Conservation (phyloP, 2,888 invertebrate species). For the Sylvicola cinctus region DNA sequence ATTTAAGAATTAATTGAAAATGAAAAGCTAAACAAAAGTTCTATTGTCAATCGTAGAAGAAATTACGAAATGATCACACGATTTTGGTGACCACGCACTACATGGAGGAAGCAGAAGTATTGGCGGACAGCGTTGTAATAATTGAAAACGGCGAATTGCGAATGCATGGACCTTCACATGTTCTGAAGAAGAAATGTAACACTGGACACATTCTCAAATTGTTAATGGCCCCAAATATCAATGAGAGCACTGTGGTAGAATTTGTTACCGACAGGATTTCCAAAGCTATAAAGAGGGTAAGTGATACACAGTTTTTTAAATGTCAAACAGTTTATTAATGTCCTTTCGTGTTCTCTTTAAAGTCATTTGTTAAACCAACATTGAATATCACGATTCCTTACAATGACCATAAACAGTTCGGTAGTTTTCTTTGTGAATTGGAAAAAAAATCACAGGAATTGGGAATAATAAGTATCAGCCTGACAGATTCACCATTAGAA, state of each 20-base stretch:
- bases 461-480: conserved; percentile 54
- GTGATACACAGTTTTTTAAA: background rate
- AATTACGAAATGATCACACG: conserved; percentile 44
- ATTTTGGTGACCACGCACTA: conserved; percentile 81
- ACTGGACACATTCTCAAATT: conserved; percentile 22
- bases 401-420: conserved; percentile 31
- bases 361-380: conserved; percentile 20
- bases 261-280: conserved; percentile 14
- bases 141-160: conserved; percentile 51
- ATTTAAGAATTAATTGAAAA: no score
- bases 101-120: conserved; percentile 88
- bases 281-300: conserved; percentile 10
- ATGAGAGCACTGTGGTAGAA: conserved; percentile 13
- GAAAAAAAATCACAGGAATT: conserved; percentile 35
- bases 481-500: conserved; percentile 77
- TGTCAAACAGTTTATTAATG: background rate
- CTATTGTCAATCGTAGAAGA: no score
- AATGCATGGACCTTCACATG: conserved; percentile 65
- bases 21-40: no score
- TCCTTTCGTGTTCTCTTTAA: conserved; percentile 3
- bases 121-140: conserved; percentile 80
- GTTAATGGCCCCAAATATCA: conserved; percentile 12
- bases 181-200: conserved; percentile 49
- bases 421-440: conserved; percentile 37
- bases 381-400: conserved; percentile 30